phyloP scores from a whole-genome alignment of 2,113 vertebrate genomes.

The Brachionichthys hirsutus region DNA sequence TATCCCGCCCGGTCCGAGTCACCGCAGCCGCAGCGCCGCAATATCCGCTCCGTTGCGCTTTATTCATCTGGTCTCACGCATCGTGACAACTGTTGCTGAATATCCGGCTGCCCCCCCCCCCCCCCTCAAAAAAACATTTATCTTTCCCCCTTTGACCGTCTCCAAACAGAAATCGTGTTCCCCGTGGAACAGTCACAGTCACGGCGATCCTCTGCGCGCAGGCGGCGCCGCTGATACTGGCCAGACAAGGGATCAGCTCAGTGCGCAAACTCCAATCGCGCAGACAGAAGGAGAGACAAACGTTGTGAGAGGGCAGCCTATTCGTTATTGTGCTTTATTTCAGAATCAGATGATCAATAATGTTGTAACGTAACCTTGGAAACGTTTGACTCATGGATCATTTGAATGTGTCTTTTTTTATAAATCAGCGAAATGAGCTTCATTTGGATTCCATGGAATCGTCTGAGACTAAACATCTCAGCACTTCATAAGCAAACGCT shows the following conservation, averaged over 20 bases:
- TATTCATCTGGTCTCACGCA: constrained; percentile 65
- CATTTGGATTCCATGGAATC: too few species aligned
- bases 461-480: too few species aligned
- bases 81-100: constrained; percentile 75
- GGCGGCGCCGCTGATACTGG: constrained; percentile 45
- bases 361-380: too few species aligned
- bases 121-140: too few species aligned
- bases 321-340: too few species aligned
- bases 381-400: not conserved
- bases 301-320: too few species aligned
- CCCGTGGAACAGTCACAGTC: constrained; percentile 65
- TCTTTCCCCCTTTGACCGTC: not conserved
- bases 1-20: constrained; percentile 50
- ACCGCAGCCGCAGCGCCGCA: constrained; percentile 63
- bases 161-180: constrained; percentile 26
- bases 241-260: constrained; percentile 74
- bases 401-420: not conserved
- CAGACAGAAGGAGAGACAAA: constrained; percentile 32
- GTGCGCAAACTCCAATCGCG: constrained; percentile 75
- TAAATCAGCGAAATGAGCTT: too few species aligned
- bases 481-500: too few species aligned
- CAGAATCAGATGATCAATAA: too few species aligned
- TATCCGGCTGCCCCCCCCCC: constrained; percentile 30
- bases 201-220: constrained; percentile 64
- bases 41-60: constrained; percentile 38